These are phyloP conservation scores for Eulithis testata DNA, from an alignment of 2,888 invertebrate species.

Conservation along the genomic window DNA sequence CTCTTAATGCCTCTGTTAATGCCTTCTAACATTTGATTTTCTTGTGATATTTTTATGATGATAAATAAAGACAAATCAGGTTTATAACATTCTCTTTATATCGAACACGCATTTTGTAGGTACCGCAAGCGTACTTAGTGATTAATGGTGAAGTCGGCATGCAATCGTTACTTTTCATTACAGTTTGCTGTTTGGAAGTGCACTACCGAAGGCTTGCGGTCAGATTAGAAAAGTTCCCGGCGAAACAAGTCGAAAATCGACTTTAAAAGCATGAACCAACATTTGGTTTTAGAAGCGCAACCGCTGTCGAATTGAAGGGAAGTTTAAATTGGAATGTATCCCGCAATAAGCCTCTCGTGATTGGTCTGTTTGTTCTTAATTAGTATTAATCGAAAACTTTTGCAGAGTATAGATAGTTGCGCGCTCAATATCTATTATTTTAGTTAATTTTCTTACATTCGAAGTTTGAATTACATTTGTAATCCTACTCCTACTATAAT, in stretches of 20 bases:
- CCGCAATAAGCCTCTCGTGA: slow-evolving; percentile 82
- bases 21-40: not conserved
- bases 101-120: slow-evolving; percentile 37
- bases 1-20: no score
- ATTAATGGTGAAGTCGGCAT: slow-evolving; percentile 80
- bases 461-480: not conserved
- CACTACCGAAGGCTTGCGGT: slow-evolving; percentile 76
- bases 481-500: no score
- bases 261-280: slow-evolving; percentile 80
- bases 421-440: slow-evolving; percentile 5
- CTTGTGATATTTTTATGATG: not conserved
- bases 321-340: slow-evolving; percentile 85
- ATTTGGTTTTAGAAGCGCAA: slow-evolving; percentile 80
- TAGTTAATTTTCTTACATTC: not conserved
- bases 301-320: slow-evolving; percentile 75
- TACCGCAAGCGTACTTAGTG: slow-evolving; percentile 58
- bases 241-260: slow-evolving; percentile 81
- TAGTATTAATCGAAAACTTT: slow-evolving; percentile 81
- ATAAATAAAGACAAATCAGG: slow-evolving; percentile 18
- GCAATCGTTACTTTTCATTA: slow-evolving; percentile 85
- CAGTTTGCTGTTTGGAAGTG: slow-evolving; percentile 79
- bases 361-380: slow-evolving; percentile 83
- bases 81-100: slow-evolving; percentile 14
- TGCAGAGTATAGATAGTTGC: slow-evolving; percentile 49
- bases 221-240: slow-evolving; percentile 82